phyloP scores from a whole-genome alignment of 2,797 vertebrate species.

The Peromyscus melanophrys region DNA sequence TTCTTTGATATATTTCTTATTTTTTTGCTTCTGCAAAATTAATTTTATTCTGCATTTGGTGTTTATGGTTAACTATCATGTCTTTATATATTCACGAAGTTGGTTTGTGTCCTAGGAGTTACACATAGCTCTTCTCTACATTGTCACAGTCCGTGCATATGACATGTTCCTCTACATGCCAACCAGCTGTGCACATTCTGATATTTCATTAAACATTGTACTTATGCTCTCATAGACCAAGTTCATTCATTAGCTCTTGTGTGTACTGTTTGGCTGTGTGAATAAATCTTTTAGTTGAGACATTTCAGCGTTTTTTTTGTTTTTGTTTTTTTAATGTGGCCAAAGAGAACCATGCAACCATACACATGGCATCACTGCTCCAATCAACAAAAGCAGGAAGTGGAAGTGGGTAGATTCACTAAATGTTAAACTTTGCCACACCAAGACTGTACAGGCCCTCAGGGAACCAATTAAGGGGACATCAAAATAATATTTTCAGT shows the following conservation, averaged over 20 bases:
- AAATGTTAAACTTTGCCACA: background rate
- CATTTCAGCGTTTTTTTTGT: background rate
- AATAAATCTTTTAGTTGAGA: background rate
- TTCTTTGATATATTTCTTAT: background rate
- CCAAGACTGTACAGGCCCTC: background rate
- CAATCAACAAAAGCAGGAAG: conserved; percentile 12
- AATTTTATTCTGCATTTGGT: background rate
- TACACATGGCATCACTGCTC: accelerated
- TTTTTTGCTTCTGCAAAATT: background rate
- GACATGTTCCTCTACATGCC: background rate
- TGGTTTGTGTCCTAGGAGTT: background rate
- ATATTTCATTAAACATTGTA: background rate
- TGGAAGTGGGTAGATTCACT: background rate
- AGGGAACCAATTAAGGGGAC: background rate
- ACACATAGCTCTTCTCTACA: background rate
- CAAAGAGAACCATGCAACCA: background rate
- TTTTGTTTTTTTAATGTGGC: background rate
- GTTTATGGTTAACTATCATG: background rate
- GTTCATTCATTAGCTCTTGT: background rate
- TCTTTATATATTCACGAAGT: background rate
- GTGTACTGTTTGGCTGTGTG: background rate
- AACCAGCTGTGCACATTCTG: background rate
- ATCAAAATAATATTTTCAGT: conserved; percentile 55
- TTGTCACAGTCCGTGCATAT: background rate
- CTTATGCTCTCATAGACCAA: background rate